These are phyloP conservation scores for Athalia cordata DNA, from an alignment of 2,888 invertebrate genomes.

Conservation along the genomic window DNA sequence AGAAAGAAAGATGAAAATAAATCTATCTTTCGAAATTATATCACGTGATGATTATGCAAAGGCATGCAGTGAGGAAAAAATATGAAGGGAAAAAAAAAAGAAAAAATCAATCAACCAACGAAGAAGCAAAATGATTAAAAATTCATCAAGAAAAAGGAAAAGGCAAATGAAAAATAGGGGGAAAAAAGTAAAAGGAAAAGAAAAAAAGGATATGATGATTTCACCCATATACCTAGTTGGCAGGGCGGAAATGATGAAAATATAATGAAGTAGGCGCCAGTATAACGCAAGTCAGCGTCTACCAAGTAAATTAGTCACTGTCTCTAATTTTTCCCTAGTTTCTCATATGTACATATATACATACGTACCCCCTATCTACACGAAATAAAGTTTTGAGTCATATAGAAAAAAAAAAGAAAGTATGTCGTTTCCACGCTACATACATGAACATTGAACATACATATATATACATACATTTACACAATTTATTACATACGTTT, in stretches of 20 bases:
- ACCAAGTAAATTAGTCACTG: constrained; percentile 34
- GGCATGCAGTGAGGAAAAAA: background rate
- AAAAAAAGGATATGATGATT: constrained; percentile 12
- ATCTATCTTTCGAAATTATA: background rate
- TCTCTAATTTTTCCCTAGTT: background rate
- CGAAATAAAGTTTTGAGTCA: constrained; percentile 29
- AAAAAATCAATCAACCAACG: background rate
- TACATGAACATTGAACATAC: too few species aligned
- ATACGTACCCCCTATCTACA: too few species aligned
- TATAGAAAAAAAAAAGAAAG: constrained; percentile 2
- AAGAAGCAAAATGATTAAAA: background rate
- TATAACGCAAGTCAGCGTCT: constrained; percentile 9
- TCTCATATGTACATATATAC: too few species aligned
- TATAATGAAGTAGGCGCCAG: background rate
- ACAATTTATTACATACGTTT: background rate
- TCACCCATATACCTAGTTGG: background rate
- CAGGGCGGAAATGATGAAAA: background rate
- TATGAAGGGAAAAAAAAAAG: background rate
- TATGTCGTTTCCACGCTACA: background rate
- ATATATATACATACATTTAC: background rate
- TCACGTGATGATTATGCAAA: background rate
- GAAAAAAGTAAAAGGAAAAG: constrained; percentile 23
- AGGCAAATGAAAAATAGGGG: constrained; percentile 8
- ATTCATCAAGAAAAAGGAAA: background rate
- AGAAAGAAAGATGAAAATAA: background rate